phyloP scores from a whole-genome alignment of 1,140 invertebrate genomes.

The Ptiloglossa arizonensis region DNA sequence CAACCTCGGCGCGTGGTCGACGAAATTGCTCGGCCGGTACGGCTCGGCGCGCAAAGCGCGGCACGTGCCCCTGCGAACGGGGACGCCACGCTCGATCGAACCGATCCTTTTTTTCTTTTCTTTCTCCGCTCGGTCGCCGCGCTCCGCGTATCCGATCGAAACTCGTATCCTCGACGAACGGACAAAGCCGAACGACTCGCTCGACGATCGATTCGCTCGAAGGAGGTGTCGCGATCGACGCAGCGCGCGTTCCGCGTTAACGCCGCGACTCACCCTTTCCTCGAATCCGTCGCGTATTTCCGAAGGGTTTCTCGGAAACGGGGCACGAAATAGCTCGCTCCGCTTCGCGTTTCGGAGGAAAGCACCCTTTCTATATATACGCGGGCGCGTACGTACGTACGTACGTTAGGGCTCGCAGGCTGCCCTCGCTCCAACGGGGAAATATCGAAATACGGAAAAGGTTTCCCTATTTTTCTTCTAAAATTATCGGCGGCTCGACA shows the following conservation, averaged over 20 bases:
- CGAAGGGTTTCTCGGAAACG: not conserved
- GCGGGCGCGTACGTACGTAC: no score
- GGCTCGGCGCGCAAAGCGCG: conserved; percentile 39
- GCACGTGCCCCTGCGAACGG: conserved; percentile 37
- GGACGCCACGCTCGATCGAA: conserved; percentile 28
- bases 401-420: no score
- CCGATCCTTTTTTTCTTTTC: no score
- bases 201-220: not conserved
- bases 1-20: conserved; percentile 19
- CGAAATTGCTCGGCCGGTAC: conserved; percentile 46
- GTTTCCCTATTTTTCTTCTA: conserved; percentile 54
- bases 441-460: conserved; percentile 38
- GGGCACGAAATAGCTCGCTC: not conserved
- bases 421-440: not conserved
- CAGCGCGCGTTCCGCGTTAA: not conserved
- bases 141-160: no score
- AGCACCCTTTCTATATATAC: not conserved
- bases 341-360: not conserved
- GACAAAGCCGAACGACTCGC: no score
- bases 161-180: no score
- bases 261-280: not conserved
- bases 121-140: no score
- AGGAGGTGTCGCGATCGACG: no score
- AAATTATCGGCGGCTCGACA: conserved; percentile 68
- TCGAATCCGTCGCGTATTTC: not conserved